phyloP scores from a whole-genome alignment of 2,797 vertebrate species.

The Anableps anableps region DNA sequence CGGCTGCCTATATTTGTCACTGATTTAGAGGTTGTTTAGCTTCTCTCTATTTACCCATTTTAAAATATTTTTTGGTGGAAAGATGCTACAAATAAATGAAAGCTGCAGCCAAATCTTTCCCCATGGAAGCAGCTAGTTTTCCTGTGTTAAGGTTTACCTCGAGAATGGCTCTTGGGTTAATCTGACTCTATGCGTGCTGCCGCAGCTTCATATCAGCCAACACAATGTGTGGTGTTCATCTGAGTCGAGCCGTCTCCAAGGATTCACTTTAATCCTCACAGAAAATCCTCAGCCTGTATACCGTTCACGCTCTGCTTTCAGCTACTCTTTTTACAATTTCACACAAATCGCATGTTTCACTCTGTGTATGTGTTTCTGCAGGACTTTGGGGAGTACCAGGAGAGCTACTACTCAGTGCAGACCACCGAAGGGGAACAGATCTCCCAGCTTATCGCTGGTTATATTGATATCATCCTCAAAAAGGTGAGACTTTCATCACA shows the following conservation, averaged over 20 bases:
- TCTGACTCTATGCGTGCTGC: constrained; percentile 29
- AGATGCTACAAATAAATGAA: background rate
- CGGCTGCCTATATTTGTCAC: constrained; percentile 5
- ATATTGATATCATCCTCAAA: constrained; percentile 99
- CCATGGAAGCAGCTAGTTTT: constrained; percentile 2
- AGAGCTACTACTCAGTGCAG: constrained; percentile 99
- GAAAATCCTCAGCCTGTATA: constrained; percentile 37
- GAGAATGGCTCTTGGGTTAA: constrained; percentile 19
- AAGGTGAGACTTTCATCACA: constrained; percentile 82
- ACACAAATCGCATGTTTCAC: constrained; percentile 20
- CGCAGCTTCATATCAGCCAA: constrained; percentile 27
- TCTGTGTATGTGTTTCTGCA: constrained; percentile 52
- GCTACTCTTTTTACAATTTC: constrained; percentile 22
- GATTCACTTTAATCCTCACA: constrained; percentile 42
- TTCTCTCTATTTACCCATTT: background rate
- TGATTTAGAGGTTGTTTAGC: constrained; percentile 26
- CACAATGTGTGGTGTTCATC: constrained; percentile 28
- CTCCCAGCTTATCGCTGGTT: constrained; percentile 98
- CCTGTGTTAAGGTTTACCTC: constrained; percentile 1
- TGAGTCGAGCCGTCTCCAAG: constrained; percentile 31
- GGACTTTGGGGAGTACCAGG: constrained; percentile 99
- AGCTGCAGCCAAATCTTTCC: background rate
- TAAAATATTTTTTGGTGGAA: background rate
- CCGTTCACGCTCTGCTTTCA: constrained; percentile 12
- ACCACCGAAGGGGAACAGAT: constrained; percentile 99